Evolutionary conservation across 1,140 invertebrate species (phyloP).

Genomic region (Dreissena polymorpha): DNA sequence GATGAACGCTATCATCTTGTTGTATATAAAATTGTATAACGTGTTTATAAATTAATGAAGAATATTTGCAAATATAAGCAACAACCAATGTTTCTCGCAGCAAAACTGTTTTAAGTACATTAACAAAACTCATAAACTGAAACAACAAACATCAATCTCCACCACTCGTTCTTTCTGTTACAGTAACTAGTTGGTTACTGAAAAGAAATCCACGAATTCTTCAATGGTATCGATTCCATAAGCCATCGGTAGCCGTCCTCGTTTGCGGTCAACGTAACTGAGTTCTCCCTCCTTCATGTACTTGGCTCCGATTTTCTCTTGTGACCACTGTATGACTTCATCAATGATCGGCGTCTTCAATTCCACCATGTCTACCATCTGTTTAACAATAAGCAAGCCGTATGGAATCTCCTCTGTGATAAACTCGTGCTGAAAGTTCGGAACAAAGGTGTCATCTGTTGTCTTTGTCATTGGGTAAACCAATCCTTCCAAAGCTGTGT

Average conservation of each 20-base stretch:
- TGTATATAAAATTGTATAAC: too few species aligned
- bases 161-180: too few species aligned
- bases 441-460: constrained; percentile 57
- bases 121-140: too few species aligned
- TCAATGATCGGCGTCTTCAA: constrained; percentile 63
- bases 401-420: constrained; percentile 69
- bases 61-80: too few species aligned
- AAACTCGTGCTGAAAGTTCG: constrained; percentile 65
- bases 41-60: too few species aligned
- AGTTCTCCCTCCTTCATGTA: constrained; percentile 68
- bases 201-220: constrained; percentile 46
- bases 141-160: too few species aligned
- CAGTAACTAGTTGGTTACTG: too few species aligned
- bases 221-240: constrained; percentile 68
- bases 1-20: too few species aligned
- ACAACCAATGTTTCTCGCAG: too few species aligned
- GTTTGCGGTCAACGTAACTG: constrained; percentile 64
- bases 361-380: constrained; percentile 63
- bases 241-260: constrained; percentile 66
- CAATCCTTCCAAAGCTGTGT: constrained; percentile 63
- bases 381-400: constrained; percentile 68
- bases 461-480: constrained; percentile 66
- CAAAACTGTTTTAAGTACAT: too few species aligned
- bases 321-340: constrained; percentile 69
- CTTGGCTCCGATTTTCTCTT: constrained; percentile 69